A percentile compares a stretch with the other conserved stretches of the same genome.
These are phyloP conservation scores for Psilopogon haemacephalus DNA, from an alignment of 2,113 vertebrate genomes.

Conservation along the genomic window DNA sequence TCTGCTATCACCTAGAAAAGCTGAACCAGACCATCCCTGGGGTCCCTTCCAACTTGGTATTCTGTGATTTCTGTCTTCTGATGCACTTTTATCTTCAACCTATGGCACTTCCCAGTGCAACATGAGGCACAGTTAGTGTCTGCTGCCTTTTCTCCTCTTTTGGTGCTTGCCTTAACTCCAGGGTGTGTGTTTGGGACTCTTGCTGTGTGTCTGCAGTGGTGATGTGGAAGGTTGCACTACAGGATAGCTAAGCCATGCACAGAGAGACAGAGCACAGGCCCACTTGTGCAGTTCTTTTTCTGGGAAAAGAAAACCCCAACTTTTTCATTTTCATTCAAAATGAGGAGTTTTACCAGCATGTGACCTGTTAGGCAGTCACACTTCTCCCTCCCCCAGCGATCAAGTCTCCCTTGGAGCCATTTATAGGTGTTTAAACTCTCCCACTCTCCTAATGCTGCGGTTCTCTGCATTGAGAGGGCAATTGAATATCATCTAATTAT, in stretches of 20 bases:
- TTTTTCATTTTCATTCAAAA: neutral
- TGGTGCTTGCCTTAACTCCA: neutral
- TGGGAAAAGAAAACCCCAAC: neutral
- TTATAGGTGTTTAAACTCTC: neutral
- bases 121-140: neutral
- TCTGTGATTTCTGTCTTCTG: neutral
- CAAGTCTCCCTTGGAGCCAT: neutral
- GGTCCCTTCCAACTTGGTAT: no score
- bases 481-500: neutral
- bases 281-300: neutral
- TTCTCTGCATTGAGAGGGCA: neutral
- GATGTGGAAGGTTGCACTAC: neutral
- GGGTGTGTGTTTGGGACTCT: neutral
- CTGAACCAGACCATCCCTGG: no score
- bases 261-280: neutral
- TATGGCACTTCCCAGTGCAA: rapidly evolving
- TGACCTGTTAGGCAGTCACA: neutral
- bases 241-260: rapidly evolving
- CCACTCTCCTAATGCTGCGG: rapidly evolving
- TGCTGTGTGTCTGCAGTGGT: rapidly evolving
- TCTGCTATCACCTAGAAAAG: no score
- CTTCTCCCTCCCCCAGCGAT: neutral
- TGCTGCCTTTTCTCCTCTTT: neutral
- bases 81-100: neutral
- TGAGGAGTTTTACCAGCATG: neutral